Evolutionary conservation across 2,113 vertebrate species (phyloP), one percentile per base, ranked within the genome.

Genomic region (Equus przewalskii): DNA sequence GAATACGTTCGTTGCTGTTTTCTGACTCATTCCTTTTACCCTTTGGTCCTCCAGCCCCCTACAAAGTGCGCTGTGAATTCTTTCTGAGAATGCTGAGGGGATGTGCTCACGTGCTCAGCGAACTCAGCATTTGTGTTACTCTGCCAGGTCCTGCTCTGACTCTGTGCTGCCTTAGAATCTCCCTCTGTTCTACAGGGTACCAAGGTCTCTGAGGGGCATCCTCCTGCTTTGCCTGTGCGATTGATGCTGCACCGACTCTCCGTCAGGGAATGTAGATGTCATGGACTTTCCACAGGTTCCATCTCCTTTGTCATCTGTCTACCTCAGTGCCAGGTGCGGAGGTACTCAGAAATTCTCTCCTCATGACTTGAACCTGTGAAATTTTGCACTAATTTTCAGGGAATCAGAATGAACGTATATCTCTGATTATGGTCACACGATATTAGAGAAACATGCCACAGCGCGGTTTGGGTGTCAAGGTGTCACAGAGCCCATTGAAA

Each of bases 311-410:
- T 15, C 18, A 33, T 26, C 44, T 36, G 33, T 83, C 46, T 1
- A 21, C 16, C 16, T 89, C 49, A 24, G 60, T 30, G 4, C 4
- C 14, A 94, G 16, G 13, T 12, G 15, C 44, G 22, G 5, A 6
- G 69, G 12, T 28, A n/a, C 41, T 85, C 62, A 95, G 54, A 82
- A 73, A 75, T 90, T 89, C 41, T 95, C 73, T 94, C 8, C 26
- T 46, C 14, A 14, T 62, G 64, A 84, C 13, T 33, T 6, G 2
- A 96, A 83, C 15, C 13, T 86, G 46, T 88, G 36, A 93, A 28
- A 44, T 41, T 89, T 87, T 89, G 10, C 7, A 58, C 28, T 85
- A 11, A 72, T 65, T 16, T 44, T n/a, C 6, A 89, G 24, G 14
- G 41, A 54, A 65, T 44, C 12, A 44, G 15, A 82, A 58, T 54